Percentiles rank a stretch among this genome's conserved stretches.
These are phyloP conservation scores for Nomada fucata DNA, from an alignment of 2,888 invertebrate species.

Conservation along the genomic window DNA sequence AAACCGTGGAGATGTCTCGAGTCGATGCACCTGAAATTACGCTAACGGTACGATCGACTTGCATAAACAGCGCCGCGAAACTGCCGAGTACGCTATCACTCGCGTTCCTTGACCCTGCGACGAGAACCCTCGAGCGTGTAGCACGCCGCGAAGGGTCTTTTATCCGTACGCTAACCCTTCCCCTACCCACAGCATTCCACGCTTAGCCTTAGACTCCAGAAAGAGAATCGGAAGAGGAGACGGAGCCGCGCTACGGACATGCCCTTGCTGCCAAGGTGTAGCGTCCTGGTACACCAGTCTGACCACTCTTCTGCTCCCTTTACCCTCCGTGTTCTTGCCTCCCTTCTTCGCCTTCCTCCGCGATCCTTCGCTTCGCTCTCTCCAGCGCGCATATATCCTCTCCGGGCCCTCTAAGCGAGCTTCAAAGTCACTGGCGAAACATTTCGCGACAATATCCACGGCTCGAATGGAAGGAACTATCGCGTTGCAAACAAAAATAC, in stretches of 20 bases:
- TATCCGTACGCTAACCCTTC: constrained; percentile 54
- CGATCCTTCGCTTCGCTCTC: constrained; percentile 33
- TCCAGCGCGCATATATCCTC: background rate
- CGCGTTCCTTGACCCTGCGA: constrained; percentile 65
- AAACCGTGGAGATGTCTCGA: background rate
- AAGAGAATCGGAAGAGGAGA: constrained; percentile 48
- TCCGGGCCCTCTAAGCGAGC: background rate
- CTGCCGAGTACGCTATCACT: constrained; percentile 45
- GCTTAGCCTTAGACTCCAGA: constrained; percentile 52
- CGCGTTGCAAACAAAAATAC: constrained; percentile 9
- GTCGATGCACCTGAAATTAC: constrained; percentile 38
- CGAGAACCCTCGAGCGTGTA: constrained; percentile 46
- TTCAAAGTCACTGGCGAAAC: background rate
- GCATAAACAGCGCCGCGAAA: constrained; percentile 54
- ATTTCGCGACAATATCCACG: background rate
- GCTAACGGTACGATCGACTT: constrained; percentile 57
- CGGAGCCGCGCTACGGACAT: constrained; percentile 51
- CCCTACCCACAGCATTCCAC: constrained; percentile 44
- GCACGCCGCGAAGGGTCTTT: constrained; percentile 51
- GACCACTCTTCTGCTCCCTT: constrained; percentile 68
- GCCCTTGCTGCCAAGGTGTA: constrained; percentile 71
- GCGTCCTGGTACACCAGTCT: constrained; percentile 81
- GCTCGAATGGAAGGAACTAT: background rate
- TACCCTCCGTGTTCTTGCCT: constrained; percentile 47
- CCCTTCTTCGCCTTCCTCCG: constrained; percentile 35